Evolutionary conservation across 37 sponge, comb jelly and placozoan species (phyloP).

Genomic region (Ianthella basta): DNA sequence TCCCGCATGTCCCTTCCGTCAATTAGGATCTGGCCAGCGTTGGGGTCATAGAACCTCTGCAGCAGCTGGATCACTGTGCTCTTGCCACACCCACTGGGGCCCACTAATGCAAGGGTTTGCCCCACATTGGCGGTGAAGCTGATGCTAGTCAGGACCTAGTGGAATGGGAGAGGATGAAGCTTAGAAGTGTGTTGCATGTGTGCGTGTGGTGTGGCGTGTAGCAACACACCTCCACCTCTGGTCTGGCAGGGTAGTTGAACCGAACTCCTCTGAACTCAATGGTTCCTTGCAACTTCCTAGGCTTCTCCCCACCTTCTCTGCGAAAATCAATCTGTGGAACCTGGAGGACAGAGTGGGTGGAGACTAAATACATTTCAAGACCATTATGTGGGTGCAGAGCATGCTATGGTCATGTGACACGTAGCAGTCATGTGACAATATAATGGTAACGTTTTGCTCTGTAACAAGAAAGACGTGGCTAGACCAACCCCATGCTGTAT

Average conservation of each 20-base stretch:
- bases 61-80: conserved; percentile 74
- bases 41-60: conserved; percentile 81
- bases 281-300: conserved; percentile 56
- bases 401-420: too few relatives aligned
- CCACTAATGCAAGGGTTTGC: conserved; percentile 82
- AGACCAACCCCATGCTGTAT: too few relatives aligned
- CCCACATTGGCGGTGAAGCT: conserved; percentile 57
- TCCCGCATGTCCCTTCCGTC: conserved; percentile 75
- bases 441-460: too few relatives aligned
- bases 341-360: conserved; percentile 42
- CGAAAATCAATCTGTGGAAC: conserved; percentile 68
- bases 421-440: too few relatives aligned
- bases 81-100: conserved; percentile 88
- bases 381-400: too few relatives aligned
- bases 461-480: too few relatives aligned
- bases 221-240: conserved; percentile 70
- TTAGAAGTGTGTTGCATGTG: too few relatives aligned
- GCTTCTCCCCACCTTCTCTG: conserved; percentile 60
- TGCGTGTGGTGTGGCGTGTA: too few relatives aligned
- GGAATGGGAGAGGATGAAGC: too few relatives aligned
- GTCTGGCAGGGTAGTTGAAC: conserved; percentile 88
- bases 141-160: conserved; percentile 48
- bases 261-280: conserved; percentile 79
- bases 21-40: conserved; percentile 50
- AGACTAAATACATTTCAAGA: too few relatives aligned